A percentile compares a stretch with the other conserved stretches of the same genome.
Evolutionary conservation across 1,140 invertebrate species (phyloP).

Genomic region (Drosophila ironensis): DNA sequence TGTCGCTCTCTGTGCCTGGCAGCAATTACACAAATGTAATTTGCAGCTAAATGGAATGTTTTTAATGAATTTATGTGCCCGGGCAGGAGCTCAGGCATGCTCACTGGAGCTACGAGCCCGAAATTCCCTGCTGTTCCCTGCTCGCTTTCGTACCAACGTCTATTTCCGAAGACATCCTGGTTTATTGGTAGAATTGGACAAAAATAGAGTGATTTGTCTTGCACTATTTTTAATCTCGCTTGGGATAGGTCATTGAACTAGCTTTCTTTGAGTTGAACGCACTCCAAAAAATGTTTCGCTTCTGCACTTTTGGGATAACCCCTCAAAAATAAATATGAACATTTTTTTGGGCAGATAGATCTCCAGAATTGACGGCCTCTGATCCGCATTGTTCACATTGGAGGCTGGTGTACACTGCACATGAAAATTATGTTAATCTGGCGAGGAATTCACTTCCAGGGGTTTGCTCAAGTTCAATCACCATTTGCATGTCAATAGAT

Average conservation of each 20-base stretch:
- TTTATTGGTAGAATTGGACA: slow-evolving; percentile 12
- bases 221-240: slow-evolving; percentile 31
- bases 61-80: slow-evolving; percentile 69
- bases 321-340: not conserved
- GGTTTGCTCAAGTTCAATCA: slow-evolving; percentile 47
- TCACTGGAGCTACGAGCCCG: no score
- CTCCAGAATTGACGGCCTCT: no score
- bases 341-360: slow-evolving; percentile 11
- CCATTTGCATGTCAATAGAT: slow-evolving; percentile 40
- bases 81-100: not conserved
- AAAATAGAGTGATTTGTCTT: slow-evolving; percentile 30
- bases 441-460: slow-evolving; percentile 40
- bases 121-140: no score
- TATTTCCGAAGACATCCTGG: not conserved
- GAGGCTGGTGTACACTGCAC: slow-evolving; percentile 46
- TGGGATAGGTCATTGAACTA: slow-evolving; percentile 64
- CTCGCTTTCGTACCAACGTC: no score
- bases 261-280: slow-evolving; percentile 30
- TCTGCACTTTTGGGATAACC: slow-evolving; percentile 5
- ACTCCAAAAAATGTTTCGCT: slow-evolving; percentile 31
- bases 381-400: slow-evolving; percentile 26
- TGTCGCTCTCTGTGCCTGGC: slow-evolving; percentile 22
- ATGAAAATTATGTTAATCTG: slow-evolving; percentile 38
- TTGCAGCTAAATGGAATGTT: slow-evolving; percentile 71
- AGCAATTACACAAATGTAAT: slow-evolving; percentile 71